Evolutionary conservation across 2,888 invertebrate species (phyloP).

Genomic region (Girardia tigrina): DNA sequence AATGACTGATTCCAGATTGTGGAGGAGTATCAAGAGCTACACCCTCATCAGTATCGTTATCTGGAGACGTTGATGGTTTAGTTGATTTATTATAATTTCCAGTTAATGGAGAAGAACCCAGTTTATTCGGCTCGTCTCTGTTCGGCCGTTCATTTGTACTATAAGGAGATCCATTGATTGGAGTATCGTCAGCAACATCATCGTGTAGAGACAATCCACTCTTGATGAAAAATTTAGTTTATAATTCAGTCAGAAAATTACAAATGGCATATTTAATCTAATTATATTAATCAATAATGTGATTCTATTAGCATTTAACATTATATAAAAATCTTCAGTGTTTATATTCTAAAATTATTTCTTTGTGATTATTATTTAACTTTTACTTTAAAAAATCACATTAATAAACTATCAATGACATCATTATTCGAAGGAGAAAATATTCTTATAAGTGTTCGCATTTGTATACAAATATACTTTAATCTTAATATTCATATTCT

Average conservation of each 20-base stretch:
- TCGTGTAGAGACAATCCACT: neutral
- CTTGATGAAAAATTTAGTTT: too few species aligned
- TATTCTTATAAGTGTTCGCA: too few species aligned
- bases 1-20: slow-evolving; percentile 14
- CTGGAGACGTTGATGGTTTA: neutral
- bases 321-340: neutral
- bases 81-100: slow-evolving; percentile 11
- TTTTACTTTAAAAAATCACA: too few species aligned
- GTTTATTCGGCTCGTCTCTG: slow-evolving; percentile 15
- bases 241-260: too few species aligned
- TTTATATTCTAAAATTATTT: neutral
- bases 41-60: slow-evolving; percentile 9
- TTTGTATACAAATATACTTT: too few species aligned
- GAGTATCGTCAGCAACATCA: slow-evolving; percentile 12
- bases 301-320: neutral
- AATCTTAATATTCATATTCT: too few species aligned
- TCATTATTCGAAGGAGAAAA: too few species aligned
- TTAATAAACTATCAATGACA: too few species aligned
- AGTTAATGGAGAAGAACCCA: neutral
- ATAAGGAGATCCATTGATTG: slow-evolving; percentile 14
- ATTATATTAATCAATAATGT: neutral
- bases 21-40: slow-evolving; percentile 2
- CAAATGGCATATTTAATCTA: too few species aligned
- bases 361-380: neutral
- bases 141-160: slow-evolving; percentile 1